Evolutionary conservation across 2,888 invertebrate species (phyloP).

Genomic region (Habroteleia sp.): DNA sequence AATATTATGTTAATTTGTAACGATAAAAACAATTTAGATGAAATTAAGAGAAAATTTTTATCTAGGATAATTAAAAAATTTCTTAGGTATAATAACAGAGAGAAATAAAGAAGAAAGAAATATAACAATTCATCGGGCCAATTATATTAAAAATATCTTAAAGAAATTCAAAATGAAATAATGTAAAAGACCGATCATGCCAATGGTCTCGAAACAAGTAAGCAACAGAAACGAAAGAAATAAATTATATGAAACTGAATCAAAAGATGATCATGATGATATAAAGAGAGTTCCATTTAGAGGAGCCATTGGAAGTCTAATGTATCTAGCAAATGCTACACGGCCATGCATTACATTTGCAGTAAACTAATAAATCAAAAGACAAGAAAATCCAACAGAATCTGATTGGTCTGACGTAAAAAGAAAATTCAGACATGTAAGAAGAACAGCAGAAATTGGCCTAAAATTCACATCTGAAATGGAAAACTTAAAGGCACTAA

Average conservation of each 20-base stretch:
- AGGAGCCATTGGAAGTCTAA: constrained; percentile 61
- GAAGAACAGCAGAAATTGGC: constrained; percentile 20
- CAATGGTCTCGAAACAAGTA: constrained; percentile 47
- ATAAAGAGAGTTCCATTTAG: constrained; percentile 40
- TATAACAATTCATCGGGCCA: constrained; percentile 30
- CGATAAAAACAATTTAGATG: constrained; percentile 61
- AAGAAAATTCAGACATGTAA: constrained; percentile 22
- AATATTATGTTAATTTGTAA: constrained; percentile 59
- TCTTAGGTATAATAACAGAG: constrained; percentile 31
- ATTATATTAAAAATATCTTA: constrained; percentile 50
- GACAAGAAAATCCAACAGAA: constrained; percentile 46
- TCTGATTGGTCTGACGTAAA: constrained; percentile 42
- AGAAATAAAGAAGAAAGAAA: constrained; percentile 10
- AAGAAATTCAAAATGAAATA: constrained; percentile 56
- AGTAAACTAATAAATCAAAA: constrained; percentile 11
- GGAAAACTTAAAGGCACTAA: constrained; percentile 54
- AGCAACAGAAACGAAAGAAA: constrained; percentile 30
- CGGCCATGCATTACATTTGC: constrained; percentile 19
- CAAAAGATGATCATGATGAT: background rate
- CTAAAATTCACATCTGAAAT: constrained; percentile 15
- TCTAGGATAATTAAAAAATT: constrained; percentile 50
- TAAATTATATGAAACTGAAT: background rate
- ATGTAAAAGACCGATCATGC: constrained; percentile 38
- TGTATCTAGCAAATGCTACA: constrained; percentile 59
- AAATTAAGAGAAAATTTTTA: too few relatives aligned